These are phyloP conservation scores for Scartelaos histophorus DNA, from an alignment of 2,113 vertebrate species.

Conservation along the genomic window DNA sequence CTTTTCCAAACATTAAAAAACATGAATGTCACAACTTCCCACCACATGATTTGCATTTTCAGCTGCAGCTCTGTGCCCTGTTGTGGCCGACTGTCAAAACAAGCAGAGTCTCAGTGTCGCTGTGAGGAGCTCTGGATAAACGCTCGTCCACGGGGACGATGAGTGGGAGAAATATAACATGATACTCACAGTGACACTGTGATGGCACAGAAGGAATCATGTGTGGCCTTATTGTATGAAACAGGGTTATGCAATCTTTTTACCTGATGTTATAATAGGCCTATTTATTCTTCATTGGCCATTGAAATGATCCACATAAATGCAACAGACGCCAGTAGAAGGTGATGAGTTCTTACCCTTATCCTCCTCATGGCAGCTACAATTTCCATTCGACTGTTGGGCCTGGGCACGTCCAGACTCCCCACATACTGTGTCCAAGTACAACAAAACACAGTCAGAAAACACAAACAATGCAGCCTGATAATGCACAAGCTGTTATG, in stretches of 20 bases:
- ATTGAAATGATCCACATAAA: background rate
- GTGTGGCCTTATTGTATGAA: background rate
- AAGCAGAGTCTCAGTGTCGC: slow-evolving; percentile 11
- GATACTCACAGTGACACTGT: slow-evolving; percentile 15
- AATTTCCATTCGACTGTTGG: slow-evolving; percentile 93
- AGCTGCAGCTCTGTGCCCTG: background rate
- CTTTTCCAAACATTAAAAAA: background rate
- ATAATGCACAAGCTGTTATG: slow-evolving; percentile 4
- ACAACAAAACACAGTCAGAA: slow-evolving; percentile 5
- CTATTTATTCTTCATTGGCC: background rate
- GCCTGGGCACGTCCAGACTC: slow-evolving; percentile 86
- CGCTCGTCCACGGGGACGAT: slow-evolving; percentile 22
- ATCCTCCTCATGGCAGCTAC: slow-evolving; percentile 92
- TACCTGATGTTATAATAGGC: background rate
- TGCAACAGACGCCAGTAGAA: background rate
- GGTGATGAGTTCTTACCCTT: slow-evolving; percentile 76
- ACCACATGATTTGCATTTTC: slow-evolving; percentile 12
- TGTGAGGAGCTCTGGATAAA: slow-evolving; percentile 11
- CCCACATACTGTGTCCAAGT: slow-evolving; percentile 82
- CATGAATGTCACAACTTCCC: background rate
- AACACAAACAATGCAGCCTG: background rate
- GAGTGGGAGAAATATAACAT: slow-evolving; percentile 20
- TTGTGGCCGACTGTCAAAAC: slow-evolving; percentile 3
- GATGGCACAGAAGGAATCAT: background rate
- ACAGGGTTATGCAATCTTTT: background rate